Evolutionary conservation across 2,888 invertebrate species (phyloP).

Genomic region (Agrotis clavis): DNA sequence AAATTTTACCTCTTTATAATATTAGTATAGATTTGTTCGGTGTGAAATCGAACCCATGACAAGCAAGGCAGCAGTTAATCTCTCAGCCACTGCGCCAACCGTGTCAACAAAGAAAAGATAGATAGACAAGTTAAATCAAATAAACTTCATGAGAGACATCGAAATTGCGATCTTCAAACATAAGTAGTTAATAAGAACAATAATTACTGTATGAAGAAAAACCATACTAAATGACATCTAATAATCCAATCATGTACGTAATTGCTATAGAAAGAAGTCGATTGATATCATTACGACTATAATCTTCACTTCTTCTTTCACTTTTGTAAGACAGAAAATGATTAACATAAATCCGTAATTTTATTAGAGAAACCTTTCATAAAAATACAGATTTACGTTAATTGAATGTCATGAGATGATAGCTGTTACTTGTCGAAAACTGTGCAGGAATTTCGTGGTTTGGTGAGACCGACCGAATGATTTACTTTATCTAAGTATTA

Average conservation of each 20-base stretch:
- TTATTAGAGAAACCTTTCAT: neutral
- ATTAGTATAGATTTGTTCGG: too few relatives aligned
- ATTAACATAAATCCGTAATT: neutral
- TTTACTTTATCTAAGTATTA: too few relatives aligned
- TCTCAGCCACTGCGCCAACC: too few relatives aligned
- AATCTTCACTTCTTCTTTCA: conserved; percentile 14
- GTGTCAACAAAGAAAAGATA: too few relatives aligned
- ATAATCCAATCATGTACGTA: conserved; percentile 46
- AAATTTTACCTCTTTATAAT: too few relatives aligned
- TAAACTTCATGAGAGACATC: conserved; percentile 4
- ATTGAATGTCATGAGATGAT: neutral
- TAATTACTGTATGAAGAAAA: conserved; percentile 29
- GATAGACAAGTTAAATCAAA: neutral
- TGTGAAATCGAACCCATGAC: too few relatives aligned
- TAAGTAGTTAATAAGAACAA: conserved; percentile 35
- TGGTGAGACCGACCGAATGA: too few relatives aligned
- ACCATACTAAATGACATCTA: conserved; percentile 25
- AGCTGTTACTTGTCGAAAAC: neutral
- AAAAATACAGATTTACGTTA: conserved; percentile 16
- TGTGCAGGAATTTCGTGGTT: too few relatives aligned
- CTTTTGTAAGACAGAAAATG: conserved; percentile 23
- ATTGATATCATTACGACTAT: conserved; percentile 7
- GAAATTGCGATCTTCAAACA: neutral
- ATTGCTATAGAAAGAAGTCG: conserved; percentile 39
- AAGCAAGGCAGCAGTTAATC: too few relatives aligned